phyloP scores from a whole-genome alignment of 2,888 invertebrate genomes.

The Calameuta idolon region DNA sequence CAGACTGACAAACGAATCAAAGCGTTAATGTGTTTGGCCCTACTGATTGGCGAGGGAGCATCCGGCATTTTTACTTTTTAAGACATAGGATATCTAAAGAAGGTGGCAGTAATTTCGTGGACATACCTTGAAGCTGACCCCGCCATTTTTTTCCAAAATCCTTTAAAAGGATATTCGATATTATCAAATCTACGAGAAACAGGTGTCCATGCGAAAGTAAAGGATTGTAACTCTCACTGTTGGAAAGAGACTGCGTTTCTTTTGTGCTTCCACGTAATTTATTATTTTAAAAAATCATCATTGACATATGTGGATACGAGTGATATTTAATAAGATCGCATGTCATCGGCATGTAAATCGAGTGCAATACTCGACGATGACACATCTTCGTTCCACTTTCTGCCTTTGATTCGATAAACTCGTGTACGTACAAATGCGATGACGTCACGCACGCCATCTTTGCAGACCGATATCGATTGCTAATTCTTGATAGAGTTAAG shows the following conservation, averaged over 20 bases:
- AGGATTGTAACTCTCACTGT: no score
- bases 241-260: no score
- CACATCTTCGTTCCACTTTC: constrained; percentile 36
- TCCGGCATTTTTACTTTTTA: constrained; percentile 43
- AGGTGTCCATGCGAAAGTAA: no score
- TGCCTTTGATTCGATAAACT: constrained; percentile 40
- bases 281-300: no score
- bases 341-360: constrained; percentile 4
- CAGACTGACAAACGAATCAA: constrained; percentile 65
- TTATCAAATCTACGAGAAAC: no score
- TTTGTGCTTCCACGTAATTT: no score
- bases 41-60: constrained; percentile 33
- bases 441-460: constrained; percentile 23
- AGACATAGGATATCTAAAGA: constrained; percentile 34
- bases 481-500: constrained; percentile 53
- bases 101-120: constrained; percentile 1
- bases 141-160: no score
- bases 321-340: neutral
- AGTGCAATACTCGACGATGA: constrained; percentile 25
- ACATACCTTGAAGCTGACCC: neutral
- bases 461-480: constrained; percentile 48
- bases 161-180: no score
- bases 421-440: constrained; percentile 33
- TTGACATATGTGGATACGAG: no score
- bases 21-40: constrained; percentile 54